Evolutionary conservation across 1,140 invertebrate species (phyloP).

Genomic region (Drosophila lacertosa): DNA sequence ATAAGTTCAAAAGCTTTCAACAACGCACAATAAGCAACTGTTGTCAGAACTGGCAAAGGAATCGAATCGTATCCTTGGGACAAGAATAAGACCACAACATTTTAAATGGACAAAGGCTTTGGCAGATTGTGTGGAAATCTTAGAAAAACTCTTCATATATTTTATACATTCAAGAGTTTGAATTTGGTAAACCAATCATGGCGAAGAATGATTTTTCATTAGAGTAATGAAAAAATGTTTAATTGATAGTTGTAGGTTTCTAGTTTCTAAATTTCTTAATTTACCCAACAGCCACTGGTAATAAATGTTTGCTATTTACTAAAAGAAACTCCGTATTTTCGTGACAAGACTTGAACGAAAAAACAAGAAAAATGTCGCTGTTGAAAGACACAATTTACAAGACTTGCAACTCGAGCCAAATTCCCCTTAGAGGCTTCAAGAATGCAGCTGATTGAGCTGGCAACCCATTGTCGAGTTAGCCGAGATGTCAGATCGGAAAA

Average conservation of each 20-base stretch:
- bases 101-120: background rate
- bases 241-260: no score
- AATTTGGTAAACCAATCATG: no score
- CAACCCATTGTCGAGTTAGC: slow-evolving; percentile 4
- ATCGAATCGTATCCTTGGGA: background rate
- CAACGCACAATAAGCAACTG: background rate
- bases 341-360: no score
- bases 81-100: background rate
- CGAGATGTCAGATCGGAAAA: slow-evolving; percentile 36
- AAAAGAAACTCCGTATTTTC: no score
- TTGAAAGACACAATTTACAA: slow-evolving; percentile 48
- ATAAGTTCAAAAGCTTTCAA: background rate
- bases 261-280: no score
- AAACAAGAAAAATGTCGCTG: slow-evolving; percentile 5
- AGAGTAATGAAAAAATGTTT: no score
- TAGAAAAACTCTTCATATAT: background rate
- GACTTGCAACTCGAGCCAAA: slow-evolving; percentile 5
- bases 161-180: background rate
- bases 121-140: slow-evolving; percentile 2
- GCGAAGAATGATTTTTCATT: no score
- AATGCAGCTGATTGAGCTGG: slow-evolving; percentile 11
- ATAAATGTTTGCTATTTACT: no score
- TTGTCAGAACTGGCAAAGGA: background rate
- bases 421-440: no score
- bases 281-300: no score